Evolutionary conservation across 1,140 invertebrate species (phyloP), one percentile per base, ranked within the genome.

Genomic region (Drosophila nannoptera): DNA sequence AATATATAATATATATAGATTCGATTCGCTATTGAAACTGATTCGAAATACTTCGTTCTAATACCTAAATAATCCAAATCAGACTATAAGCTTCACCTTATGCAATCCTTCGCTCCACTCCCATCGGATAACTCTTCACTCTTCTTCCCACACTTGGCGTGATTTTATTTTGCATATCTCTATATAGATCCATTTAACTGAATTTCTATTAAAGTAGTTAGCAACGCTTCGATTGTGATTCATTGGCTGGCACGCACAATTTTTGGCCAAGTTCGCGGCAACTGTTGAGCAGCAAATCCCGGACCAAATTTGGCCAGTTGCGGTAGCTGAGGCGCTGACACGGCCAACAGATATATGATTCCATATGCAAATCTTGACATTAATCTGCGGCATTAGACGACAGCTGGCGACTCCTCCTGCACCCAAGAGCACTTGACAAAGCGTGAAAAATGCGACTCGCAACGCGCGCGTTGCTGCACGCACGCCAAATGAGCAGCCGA

Each of bases 331-430:
- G 50, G 58, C 32, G 50, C 61, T 50, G 69, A 77, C 77, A 71
- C 65, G 55, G 62, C 55, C 64, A 55, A 61, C 69, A 74, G 82
- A 87, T 70, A 77, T 82, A 86, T 71, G 78, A 75, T 74, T 87
- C 73, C 71, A 72, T 87, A 88, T 88, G 86, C 86, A 88, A 88
- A 88, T 88, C 73, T 86, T 88, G 86, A 88, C 86, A 88, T 73
- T 88, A 87, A 88, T 82, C 81, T 80, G 69, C 52, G 52, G 54
- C 65, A 73, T 75, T 72, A 77, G 64, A 61, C 52, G 71, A 32
- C 71, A 65, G 67, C 56, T 40, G 56, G 33, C 35, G 62, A 53
- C 81, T 86, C 72, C 81, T 84, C 80, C 80, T 78, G 55, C 71
- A 53, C 60, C 55, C 50, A 65, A 49, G 63, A 68, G 73, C 59